A percentile compares a stretch with the other conserved stretches of the same genome.
Evolutionary conservation across 2,797 vertebrate species (phyloP).

Genomic region (Spinus olivaceus): DNA sequence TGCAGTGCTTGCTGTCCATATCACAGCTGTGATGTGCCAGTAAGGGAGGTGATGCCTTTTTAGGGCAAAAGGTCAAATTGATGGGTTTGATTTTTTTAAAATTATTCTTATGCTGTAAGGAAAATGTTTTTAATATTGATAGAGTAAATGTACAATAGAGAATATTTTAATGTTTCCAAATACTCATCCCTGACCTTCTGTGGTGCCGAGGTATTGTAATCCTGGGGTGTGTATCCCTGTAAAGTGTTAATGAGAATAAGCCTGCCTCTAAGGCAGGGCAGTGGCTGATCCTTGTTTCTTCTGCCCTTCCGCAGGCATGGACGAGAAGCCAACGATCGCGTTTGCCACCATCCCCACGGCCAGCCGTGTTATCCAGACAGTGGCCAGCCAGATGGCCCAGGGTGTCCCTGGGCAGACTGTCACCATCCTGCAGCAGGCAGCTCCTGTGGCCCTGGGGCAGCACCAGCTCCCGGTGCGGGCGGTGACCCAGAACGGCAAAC

Average conservation of each 20-base stretch:
- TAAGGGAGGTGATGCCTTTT: background rate
- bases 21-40: background rate
- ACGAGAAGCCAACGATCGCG: slow-evolving; percentile 76
- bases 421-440: slow-evolving; percentile 83
- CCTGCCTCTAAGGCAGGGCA: background rate
- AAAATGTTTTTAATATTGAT: background rate
- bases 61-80: background rate
- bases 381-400: slow-evolving; percentile 82
- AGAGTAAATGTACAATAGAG: background rate
- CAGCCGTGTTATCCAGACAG: slow-evolving; percentile 91
- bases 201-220: background rate
- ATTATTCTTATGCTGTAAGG: background rate
- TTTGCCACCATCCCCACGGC: slow-evolving; percentile 81
- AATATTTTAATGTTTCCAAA: background rate
- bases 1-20: background rate
- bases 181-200: background rate
- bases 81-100: background rate
- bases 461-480: slow-evolving; percentile 90
- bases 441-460: slow-evolving; percentile 79
- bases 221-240: background rate
- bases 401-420: slow-evolving; percentile 79
- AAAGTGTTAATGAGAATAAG: background rate
- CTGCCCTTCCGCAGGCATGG: slow-evolving; percentile 48
- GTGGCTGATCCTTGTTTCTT: background rate
- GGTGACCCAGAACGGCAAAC: slow-evolving; percentile 93